phyloP scores from a whole-genome alignment of 2,888 invertebrate genomes.

The Junonia oenone region DNA sequence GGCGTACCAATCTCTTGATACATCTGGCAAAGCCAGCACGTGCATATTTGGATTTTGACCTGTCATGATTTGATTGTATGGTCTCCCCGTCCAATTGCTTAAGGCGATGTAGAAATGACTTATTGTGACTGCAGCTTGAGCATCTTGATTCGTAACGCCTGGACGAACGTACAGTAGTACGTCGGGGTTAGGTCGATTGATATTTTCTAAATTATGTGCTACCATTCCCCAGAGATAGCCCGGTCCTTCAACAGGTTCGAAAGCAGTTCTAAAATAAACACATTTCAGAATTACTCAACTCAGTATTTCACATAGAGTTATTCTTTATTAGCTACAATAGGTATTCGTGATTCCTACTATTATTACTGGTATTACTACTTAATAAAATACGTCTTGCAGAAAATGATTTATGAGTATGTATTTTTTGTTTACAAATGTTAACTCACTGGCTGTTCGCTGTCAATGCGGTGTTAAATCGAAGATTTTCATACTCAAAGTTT shows the following conservation, averaged over 20 bases:
- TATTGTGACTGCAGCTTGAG: slow-evolving; percentile 49
- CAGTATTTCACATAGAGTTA: no score
- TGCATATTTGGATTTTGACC: slow-evolving; percentile 53
- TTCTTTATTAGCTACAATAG: no score
- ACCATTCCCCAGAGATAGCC: slow-evolving; percentile 58
- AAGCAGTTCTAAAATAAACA: slow-evolving; percentile 31
- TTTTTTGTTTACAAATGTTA: background rate
- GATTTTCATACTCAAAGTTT: slow-evolving; percentile 40
- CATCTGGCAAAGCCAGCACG: slow-evolving; percentile 58
- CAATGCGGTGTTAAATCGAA: slow-evolving; percentile 47
- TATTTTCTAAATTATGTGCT: slow-evolving; percentile 52
- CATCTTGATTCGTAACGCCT: slow-evolving; percentile 43
- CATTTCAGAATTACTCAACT: no score
- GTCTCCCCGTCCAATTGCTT: slow-evolving; percentile 54
- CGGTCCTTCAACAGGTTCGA: slow-evolving; percentile 46
- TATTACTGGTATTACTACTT: no score
- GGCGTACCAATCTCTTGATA: slow-evolving; percentile 54
- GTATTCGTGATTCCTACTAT: no score
- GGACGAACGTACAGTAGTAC: slow-evolving; percentile 47
- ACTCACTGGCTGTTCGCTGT: slow-evolving; percentile 51
- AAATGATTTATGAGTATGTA: background rate
- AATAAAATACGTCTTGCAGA: no score
- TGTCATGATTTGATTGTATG: slow-evolving; percentile 45
- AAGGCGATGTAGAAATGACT: slow-evolving; percentile 45
- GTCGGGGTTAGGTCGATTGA: slow-evolving; percentile 45